Conservation (phyloP, 2,113 vertebrate species). For the Lepus timidus region DNA sequence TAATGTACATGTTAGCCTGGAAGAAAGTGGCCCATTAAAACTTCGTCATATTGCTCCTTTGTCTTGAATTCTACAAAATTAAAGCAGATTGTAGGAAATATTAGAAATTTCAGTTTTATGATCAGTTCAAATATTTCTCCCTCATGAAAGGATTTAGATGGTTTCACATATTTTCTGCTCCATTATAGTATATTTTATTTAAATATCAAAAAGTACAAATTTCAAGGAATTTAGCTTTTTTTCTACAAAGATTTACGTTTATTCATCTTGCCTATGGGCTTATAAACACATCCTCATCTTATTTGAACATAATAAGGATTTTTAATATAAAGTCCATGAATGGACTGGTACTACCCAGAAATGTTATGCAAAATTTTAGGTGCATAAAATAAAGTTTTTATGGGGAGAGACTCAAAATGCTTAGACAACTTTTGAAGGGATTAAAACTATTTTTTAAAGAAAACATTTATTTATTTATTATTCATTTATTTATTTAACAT, state of each 20-base stretch:
- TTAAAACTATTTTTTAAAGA: neutral
- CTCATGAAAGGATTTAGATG: neutral
- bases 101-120: conserved; percentile 32
- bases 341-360: neutral
- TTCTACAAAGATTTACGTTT: neutral
- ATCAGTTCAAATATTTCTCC: conserved; percentile 54
- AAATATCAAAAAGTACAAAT: neutral
- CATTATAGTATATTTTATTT: neutral
- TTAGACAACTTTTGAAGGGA: neutral
- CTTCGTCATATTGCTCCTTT: neutral
- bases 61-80: neutral
- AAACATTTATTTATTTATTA: no score
- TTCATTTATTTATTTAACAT: no score
- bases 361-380: neutral
- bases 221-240: neutral
- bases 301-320: neutral
- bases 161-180: conserved; percentile 1
- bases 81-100: neutral
- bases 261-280: neutral
- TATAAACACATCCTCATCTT: neutral
- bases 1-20: neutral
- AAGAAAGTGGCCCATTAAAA: conserved; percentile 13
- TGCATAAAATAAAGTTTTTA: neutral
- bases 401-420: neutral
- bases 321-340: neutral